Evolutionary conservation across 2,113 vertebrate species (phyloP), one percentile per base, ranked within the genome.

Genomic region (Cyanoramphus novaezelandiae): DNA sequence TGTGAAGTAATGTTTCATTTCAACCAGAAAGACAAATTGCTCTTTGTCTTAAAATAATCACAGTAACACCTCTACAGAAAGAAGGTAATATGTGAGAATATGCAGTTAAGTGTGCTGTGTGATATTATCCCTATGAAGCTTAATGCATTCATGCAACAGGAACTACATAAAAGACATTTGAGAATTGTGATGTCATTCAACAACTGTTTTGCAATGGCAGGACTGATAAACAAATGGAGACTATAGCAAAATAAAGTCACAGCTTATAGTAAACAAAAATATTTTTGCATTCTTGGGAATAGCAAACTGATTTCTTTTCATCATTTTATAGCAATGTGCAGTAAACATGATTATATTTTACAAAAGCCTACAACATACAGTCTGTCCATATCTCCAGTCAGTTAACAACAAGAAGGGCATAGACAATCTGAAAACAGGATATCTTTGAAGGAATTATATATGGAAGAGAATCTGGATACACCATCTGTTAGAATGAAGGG

Each of bases 1-100:
- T 74, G 53, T 75, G 50, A 86, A 83, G 13, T 28, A 92, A 59
- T 83, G 35, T 68, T 95, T 93, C 35, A 63, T 88, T 92, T 92
- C 35, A 84, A 19, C 28, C 17, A 75, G 31, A 25, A 96, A 83
- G 76, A 91, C 39, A 84, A 93, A 93, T 60, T 67, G 14, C 55
- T 88, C 37, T 77, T 44, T 77, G 37, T 81, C 39, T 86, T 70
- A 65, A 88, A 94, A 92, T 81, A 78, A 88, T 91, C 65, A 53
- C 55, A 55, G 43, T 50, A 88, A 77, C 15, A 53, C 6, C 25
- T 81, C 68, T 46, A 70, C n/a, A 77, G 33, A 77, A 74, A 75
- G 25, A 13, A 92, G 11, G 7, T 23, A 80, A 46, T 88, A 69
- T 27, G 28, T 70, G 55, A 57, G 50, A 83, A 70, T 63, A 70